phyloP scores from a whole-genome alignment of 2,113 vertebrate species.

The Thamnaconus septentrionalis region DNA sequence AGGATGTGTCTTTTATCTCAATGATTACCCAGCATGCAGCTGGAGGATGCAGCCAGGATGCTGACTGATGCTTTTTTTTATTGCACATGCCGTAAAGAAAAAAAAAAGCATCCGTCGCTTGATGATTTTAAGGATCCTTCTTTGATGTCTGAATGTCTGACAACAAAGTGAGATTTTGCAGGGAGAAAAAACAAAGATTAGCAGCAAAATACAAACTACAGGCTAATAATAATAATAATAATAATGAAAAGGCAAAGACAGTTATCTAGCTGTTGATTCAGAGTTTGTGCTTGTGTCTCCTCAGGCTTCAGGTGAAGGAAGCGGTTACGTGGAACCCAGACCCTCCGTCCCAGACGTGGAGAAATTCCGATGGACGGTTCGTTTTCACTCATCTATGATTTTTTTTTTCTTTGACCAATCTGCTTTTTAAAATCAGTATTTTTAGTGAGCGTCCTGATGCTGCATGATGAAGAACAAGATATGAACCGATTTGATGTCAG shows the following conservation, averaged over 20 bases:
- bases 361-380: slow-evolving; percentile 50
- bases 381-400: not conserved
- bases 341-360: slow-evolving; percentile 6
- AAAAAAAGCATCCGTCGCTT: no score
- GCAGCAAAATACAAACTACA: not conserved
- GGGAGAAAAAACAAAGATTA: not conserved
- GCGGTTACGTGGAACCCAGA: slow-evolving; percentile 38
- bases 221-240: not conserved
- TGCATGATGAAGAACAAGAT: no score
- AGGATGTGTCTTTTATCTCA: slow-evolving; percentile 44
- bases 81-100: no score
- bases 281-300: slow-evolving; percentile 6
- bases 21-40: slow-evolving; percentile 28
- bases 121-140: no score
- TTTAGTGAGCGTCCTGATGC: no score
- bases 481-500: no score
- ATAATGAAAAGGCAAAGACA: not conserved
- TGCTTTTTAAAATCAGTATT: not conserved
- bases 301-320: slow-evolving; percentile 71
- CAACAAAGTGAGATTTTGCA: no score
- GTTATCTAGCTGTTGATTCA: not conserved
- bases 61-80: no score
- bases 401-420: not conserved
- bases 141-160: no score
- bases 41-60: slow-evolving; percentile 2